These are phyloP conservation scores for Drosophila kurseongensis DNA, from an alignment of 1,140 invertebrate species.

Conservation along the genomic window DNA sequence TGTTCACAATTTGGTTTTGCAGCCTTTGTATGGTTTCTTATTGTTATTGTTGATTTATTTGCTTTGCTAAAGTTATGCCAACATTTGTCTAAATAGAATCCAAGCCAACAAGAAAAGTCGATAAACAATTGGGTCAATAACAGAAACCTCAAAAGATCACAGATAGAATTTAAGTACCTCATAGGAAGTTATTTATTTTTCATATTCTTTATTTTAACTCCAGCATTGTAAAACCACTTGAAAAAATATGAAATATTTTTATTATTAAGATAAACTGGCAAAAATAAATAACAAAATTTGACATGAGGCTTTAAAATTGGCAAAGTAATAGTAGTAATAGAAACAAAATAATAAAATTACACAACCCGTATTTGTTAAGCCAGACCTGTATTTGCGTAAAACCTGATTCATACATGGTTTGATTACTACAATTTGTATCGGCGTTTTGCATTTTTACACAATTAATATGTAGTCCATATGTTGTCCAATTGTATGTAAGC, in stretches of 20 bases:
- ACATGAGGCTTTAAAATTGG: too few species aligned
- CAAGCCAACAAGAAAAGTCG: slow-evolving; percentile 5
- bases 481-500: too few species aligned
- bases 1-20: not conserved
- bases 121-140: slow-evolving; percentile 49
- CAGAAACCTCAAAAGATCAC: slow-evolving; percentile 5
- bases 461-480: too few species aligned
- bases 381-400: too few species aligned
- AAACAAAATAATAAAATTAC: too few species aligned
- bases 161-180: not conserved
- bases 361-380: too few species aligned
- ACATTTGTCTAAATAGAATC: slow-evolving; percentile 44
- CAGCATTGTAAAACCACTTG: not conserved
- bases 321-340: too few species aligned
- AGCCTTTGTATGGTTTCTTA: not conserved
- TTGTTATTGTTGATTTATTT: slow-evolving; percentile 19
- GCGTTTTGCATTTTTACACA: too few species aligned
- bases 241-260: not conserved
- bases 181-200: slow-evolving; percentile 9
- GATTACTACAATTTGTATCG: too few species aligned
- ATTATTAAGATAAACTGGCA: too few species aligned
- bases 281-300: too few species aligned
- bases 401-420: too few species aligned
- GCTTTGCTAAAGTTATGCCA: slow-evolving; percentile 10
- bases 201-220: not conserved